A percentile compares a stretch with the other conserved stretches of the same genome.
Evolutionary conservation across 2,888 invertebrate species (phyloP).

Genomic region (Argynnis bischoffii): DNA sequence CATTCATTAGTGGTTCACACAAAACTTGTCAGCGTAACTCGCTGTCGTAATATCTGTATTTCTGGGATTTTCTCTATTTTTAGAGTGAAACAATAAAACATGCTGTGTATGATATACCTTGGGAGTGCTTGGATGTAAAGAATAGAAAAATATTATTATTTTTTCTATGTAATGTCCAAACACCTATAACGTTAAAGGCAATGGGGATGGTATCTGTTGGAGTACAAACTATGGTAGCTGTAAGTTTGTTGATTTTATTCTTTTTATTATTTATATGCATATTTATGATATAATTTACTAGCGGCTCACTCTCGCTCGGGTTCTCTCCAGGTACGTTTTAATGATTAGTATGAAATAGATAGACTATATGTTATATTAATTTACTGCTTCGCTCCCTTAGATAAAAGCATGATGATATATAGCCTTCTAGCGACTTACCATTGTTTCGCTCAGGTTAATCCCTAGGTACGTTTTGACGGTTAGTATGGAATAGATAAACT

Average conservation of each 20-base stretch:
- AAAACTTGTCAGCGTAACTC: no score
- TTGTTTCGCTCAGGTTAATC: no score
- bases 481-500: no score
- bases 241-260: conserved; percentile 34
- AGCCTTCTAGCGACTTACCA: no score
- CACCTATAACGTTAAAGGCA: conserved; percentile 48
- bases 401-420: no score
- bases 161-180: conserved; percentile 46
- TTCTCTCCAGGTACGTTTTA: no score
- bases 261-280: neutral
- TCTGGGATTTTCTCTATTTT: neutral
- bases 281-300: neutral
- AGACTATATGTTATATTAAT: no score
- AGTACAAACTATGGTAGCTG: conserved; percentile 51
- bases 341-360: no score
- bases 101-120: conserved; percentile 50
- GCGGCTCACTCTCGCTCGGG: no score
- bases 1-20: no score
- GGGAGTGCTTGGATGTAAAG: conserved; percentile 50
- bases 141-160: conserved; percentile 45
- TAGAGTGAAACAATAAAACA: conserved; percentile 49
- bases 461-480: no score
- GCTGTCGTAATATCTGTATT: neutral
- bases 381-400: no score
- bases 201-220: conserved; percentile 48